Percentiles rank a stretch among this genome's conserved stretches.
Evolutionary conservation across 2,113 vertebrate genomes (phyloP).

Genomic region (Oreotrochilus melanogaster): DNA sequence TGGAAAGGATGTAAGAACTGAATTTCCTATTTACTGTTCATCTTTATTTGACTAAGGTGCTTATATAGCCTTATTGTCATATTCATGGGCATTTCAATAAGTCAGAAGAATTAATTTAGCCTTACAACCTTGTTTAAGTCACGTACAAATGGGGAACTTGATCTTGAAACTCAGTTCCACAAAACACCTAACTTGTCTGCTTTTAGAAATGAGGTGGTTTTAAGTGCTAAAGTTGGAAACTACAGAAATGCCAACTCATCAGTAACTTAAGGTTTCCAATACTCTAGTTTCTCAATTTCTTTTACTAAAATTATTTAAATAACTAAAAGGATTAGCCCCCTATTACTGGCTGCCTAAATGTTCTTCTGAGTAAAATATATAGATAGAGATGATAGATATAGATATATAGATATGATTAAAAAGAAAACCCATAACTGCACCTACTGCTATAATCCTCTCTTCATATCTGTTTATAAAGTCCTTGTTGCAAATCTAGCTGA

Average conservation of each 20-base stretch:
- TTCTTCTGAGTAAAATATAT: neutral
- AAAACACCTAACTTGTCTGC: neutral
- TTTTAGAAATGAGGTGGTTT: neutral
- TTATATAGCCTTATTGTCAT: neutral
- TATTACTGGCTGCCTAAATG: neutral
- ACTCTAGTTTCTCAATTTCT: neutral
- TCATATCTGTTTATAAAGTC: neutral
- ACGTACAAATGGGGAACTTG: neutral
- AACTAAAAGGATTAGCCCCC: neutral
- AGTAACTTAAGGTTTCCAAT: neutral
- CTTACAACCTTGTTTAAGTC: neutral
- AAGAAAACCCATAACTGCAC: neutral
- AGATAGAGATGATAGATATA: too few relatives aligned
- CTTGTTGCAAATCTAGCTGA: accelerated
- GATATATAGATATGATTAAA: neutral
- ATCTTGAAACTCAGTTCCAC: neutral
- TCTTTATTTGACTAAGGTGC: neutral
- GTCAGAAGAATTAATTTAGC: neutral
- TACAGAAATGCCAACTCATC: neutral
- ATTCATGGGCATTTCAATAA: neutral
- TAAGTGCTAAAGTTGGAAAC: neutral
- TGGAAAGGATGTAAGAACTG: neutral
- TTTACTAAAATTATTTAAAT: neutral
- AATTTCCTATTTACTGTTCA: neutral
- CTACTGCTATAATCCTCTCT: neutral